Percentiles rank a stretch among this genome's conserved stretches.
Evolutionary conservation across 2,888 invertebrate genomes (phyloP).

Genomic region (Quadroppia sp.): DNA sequence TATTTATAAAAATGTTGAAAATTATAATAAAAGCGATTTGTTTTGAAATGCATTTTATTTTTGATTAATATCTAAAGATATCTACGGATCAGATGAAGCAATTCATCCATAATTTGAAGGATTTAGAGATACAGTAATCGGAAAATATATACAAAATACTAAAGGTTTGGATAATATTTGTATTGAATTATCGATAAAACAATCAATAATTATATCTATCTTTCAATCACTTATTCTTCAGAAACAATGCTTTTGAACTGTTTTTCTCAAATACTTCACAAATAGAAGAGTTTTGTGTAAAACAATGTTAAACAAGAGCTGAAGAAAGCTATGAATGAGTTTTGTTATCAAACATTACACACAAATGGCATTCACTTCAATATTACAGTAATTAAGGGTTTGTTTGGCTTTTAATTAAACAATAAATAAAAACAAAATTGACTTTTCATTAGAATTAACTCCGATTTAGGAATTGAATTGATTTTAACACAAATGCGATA

Average conservation of each 20-base stretch:
- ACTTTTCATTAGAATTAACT: slow-evolving; percentile 2
- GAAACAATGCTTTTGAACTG: not conserved
- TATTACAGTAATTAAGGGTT: no score
- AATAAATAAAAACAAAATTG: slow-evolving; percentile 8
- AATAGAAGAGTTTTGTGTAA: not conserved
- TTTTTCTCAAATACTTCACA: not conserved
- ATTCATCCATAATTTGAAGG: not conserved
- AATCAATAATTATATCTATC: not conserved
- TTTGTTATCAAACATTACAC: not conserved
- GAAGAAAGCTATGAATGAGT: no score
- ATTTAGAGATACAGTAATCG: slow-evolving; percentile 18
- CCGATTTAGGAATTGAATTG: not conserved
- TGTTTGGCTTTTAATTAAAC: no score
- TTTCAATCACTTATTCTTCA: not conserved
- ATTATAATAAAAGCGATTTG: not conserved
- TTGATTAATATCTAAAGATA: not conserved
- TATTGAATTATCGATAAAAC: not conserved
- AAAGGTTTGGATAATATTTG: not conserved
- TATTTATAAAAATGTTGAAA: not conserved
- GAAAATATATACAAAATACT: slow-evolving; percentile 26
- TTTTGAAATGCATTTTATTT: not conserved
- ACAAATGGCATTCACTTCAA: slow-evolving; percentile 1
- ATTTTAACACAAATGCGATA: not conserved
- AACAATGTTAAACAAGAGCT: not conserved
- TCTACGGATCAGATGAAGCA: not conserved